Evolutionary conservation across 2,797 vertebrate species (phyloP), one percentile per base, ranked within the genome.

Genomic region (Ctenosaura bakeri): DNA sequence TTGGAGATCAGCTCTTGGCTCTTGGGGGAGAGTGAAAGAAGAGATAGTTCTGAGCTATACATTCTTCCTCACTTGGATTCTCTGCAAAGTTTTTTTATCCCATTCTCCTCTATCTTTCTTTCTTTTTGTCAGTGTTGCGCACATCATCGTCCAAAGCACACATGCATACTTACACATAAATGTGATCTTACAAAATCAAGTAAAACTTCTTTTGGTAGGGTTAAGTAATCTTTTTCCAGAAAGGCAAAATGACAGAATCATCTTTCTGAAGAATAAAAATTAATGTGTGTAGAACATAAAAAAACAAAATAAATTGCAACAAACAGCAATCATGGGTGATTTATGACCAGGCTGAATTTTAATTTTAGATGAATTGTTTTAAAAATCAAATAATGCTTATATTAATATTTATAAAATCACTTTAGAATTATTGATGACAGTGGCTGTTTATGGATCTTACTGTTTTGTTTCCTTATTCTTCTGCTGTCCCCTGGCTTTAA

Each of bases 311-410:
- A 95, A 86, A 88, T 89, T 92, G 76, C 89, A 95, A 92, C 93
- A 95, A 95, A 95, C 91, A 95, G 73, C 89, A 95, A 82, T 89
- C 16, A 90, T 95, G 93, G 94, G 92, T 96, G 96, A 96, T 96
- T 96, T 96, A 96, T 95, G 93, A 93, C 92, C 89, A 91, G 90
- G 88, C 90, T 96, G 95, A 96, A 94, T 94, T 96, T 96, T 96
- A 96, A 96, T 95, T 96, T 94, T 94, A 93, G 95, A 95, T 96
- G 96, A 94, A 95, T 96, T 96, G 95, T 96, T 96, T 96, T 95
- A 96, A 95, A 96, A 95, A 94, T 91, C 95, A 96, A 95, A 96
- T 95, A 96, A 96, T 95, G 95, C 90, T 92, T 93, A 74, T 95
- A 96, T 96, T 96, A 96, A 96, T 96, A 96, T 96, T 95, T 95